Percentiles rank a stretch among this genome's conserved stretches.
phyloP scores from a whole-genome alignment of 2,113 vertebrate species.

The Alligator sinensis region DNA sequence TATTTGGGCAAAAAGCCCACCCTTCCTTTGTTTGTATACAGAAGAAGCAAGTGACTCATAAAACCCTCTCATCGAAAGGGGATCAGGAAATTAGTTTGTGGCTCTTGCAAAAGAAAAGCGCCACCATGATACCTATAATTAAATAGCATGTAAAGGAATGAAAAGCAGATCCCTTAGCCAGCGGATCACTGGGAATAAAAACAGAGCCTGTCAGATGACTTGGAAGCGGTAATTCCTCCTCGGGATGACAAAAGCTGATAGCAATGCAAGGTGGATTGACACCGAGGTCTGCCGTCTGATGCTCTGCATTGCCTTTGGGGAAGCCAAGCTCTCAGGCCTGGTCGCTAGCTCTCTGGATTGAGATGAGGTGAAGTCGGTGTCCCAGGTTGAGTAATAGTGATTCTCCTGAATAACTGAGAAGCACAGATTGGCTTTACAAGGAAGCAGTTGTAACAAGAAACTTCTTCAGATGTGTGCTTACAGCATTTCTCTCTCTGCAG shows the following conservation, averaged over 20 bases:
- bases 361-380: not conserved
- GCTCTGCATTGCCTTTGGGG: no score
- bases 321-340: no score
- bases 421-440: not conserved
- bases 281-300: not conserved
- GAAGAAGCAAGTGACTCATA: not conserved
- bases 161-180: conserved; percentile 49
- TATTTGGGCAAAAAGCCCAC: not conserved
- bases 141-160: conserved; percentile 56
- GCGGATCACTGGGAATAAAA: conserved; percentile 14
- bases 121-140: conserved; percentile 27
- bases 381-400: not conserved
- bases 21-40: rapidly evolving
- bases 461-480: not conserved
- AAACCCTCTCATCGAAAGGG: not conserved
- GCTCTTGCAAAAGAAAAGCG: conserved; percentile 58
- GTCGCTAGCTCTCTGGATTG: not conserved
- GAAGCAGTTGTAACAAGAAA: not conserved
- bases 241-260: rapidly evolving
- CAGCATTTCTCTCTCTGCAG: not conserved
- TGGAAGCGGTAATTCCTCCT: not conserved
- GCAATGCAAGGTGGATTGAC: no score
- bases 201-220: not conserved
- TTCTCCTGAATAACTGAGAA: not conserved
- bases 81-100: conserved; percentile 16